These are phyloP conservation scores for Gavialis gangeticus DNA, from an alignment of 2,113 vertebrate species.

Conservation along the genomic window DNA sequence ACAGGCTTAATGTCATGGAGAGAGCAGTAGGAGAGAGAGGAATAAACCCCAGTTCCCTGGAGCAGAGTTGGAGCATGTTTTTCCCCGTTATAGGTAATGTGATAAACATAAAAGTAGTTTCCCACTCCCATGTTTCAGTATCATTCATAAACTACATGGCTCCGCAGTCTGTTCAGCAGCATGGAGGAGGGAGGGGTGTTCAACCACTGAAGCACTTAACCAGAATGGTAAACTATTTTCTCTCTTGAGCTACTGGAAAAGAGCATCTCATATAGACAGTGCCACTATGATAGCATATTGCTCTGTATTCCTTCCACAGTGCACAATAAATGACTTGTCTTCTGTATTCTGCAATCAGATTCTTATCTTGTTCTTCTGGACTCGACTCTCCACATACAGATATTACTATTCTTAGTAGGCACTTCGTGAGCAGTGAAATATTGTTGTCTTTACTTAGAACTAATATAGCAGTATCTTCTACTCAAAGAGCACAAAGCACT, in stretches of 20 bases:
- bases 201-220: background rate
- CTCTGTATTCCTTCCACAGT: background rate
- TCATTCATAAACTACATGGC: background rate
- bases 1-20: background rate
- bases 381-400: background rate
- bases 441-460: background rate
- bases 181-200: background rate
- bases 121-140: background rate
- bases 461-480: background rate
- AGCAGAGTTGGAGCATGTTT: background rate
- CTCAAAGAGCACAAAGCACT: background rate
- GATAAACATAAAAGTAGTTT: accelerated
- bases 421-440: background rate
- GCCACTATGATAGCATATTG: background rate
- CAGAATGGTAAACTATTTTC: accelerated
- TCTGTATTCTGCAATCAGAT: background rate
- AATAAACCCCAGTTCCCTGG: accelerated
- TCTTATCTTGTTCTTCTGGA: background rate
- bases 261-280: accelerated
- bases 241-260: background rate
- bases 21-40: background rate
- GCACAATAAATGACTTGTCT: background rate
- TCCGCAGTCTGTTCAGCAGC: background rate
- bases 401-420: background rate
- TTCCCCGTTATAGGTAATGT: background rate